phyloP scores from a whole-genome alignment of 2,888 invertebrate genomes.

The Sinhomidia bicolor region DNA sequence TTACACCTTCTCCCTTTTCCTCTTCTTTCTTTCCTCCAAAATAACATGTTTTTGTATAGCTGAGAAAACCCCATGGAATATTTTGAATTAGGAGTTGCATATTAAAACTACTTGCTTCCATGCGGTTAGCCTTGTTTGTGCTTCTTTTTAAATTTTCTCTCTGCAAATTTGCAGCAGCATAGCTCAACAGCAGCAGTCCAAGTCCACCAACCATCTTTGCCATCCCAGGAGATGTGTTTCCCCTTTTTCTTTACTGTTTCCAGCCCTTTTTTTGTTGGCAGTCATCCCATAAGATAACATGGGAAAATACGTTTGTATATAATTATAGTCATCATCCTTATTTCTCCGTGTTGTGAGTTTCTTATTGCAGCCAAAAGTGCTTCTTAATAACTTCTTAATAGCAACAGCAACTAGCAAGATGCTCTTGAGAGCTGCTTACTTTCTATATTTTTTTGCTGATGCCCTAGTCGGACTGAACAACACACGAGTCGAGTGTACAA shows the following conservation, averaged over 20 bases:
- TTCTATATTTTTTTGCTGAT: neutral
- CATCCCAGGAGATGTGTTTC: neutral
- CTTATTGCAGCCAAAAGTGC: neutral
- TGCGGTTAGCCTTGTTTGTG: neutral
- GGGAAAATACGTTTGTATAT: neutral
- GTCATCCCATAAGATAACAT: conserved; percentile 33
- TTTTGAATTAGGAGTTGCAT: neutral
- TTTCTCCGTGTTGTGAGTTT: neutral
- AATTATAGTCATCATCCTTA: neutral
- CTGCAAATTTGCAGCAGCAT: neutral
- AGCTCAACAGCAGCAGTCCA: neutral
- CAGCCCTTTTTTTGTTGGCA: neutral
- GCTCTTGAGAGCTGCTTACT: too few relatives aligned
- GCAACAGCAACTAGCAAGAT: neutral
- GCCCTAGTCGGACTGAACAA: too few relatives aligned
- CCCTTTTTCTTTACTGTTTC: neutral
- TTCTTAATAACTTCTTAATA: conserved; percentile 26
- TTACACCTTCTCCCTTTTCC: conserved; percentile 16
- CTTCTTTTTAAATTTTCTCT: neutral
- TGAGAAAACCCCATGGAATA: neutral
- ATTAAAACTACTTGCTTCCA: neutral
- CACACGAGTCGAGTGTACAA: too few relatives aligned
- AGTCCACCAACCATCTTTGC: neutral
- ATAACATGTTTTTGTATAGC: neutral
- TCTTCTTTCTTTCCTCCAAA: neutral